These are phyloP conservation scores for Psammodynastes pulverulentus DNA, from an alignment of 2,113 vertebrate genomes.

Conservation along the genomic window DNA sequence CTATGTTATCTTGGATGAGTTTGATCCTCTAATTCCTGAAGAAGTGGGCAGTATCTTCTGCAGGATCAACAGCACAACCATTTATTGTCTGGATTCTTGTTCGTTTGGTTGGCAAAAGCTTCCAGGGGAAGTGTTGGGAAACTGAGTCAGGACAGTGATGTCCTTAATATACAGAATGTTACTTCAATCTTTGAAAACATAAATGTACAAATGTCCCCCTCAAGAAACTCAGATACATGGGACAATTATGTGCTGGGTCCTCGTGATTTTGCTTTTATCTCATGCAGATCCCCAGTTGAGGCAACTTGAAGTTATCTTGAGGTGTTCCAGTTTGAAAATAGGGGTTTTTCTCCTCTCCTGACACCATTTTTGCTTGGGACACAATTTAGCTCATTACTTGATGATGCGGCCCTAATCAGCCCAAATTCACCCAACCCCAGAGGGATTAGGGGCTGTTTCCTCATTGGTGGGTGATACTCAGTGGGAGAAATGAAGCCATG, in stretches of 20 bases:
- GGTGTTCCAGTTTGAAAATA: too few relatives aligned
- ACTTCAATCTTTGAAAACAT: not conserved
- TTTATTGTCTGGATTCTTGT: not conserved
- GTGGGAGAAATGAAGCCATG: too few relatives aligned
- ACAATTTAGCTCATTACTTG: too few relatives aligned
- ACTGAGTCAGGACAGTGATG: not conserved
- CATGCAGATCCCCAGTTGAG: not conserved
- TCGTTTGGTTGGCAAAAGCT: not conserved
- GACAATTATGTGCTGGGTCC: not conserved
- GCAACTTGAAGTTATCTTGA: not conserved
- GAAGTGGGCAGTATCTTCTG: not conserved
- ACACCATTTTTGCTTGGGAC: too few relatives aligned
- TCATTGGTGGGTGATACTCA: too few relatives aligned
- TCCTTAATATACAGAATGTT: not conserved
- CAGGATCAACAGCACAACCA: not conserved
- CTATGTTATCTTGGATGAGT: not conserved
- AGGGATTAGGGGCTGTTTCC: too few relatives aligned
- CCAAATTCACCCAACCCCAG: too few relatives aligned
- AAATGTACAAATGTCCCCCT: not conserved
- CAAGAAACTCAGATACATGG: not conserved
- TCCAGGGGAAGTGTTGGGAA: not conserved
- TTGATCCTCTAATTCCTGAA: not conserved
- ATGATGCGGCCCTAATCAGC: too few relatives aligned
- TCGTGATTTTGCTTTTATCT: not conserved
- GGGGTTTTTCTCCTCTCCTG: too few relatives aligned